Conservation (phyloP, 2,113 vertebrate genomes). For the Falcunculus frontatus region DNA sequence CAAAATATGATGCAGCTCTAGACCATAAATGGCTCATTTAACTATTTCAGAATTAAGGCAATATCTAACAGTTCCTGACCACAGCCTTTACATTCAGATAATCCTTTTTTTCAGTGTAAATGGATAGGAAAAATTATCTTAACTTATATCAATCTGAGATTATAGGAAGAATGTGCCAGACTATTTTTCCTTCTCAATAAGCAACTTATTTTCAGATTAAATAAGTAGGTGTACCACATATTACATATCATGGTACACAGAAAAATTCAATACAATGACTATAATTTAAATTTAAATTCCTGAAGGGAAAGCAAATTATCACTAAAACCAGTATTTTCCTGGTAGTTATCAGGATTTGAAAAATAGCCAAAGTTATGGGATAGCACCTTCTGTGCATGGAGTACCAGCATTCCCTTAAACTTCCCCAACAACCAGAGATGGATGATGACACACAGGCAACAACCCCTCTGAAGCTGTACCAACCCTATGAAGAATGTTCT, state of each 20-base stretch:
- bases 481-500: not conserved
- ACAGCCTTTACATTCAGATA: not conserved
- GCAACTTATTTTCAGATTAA: not conserved
- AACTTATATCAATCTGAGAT: not conserved
- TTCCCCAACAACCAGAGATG: not conserved
- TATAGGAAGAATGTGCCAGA: not conserved
- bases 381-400: not conserved
- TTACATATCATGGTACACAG: not conserved
- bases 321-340: not conserved
- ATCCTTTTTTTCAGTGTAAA: not conserved
- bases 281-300: not conserved
- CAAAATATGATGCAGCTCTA: not conserved
- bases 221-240: not conserved
- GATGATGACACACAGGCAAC: not conserved
- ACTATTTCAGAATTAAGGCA: not conserved
- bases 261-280: not conserved
- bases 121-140: not conserved
- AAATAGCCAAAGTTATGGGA: not conserved
- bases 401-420: not conserved
- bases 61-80: not conserved
- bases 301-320: not conserved
- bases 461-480: accelerated
- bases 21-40: not conserved
- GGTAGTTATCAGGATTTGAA: not conserved
- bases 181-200: not conserved